These are phyloP conservation scores for Heliopora coerulea DNA, from an alignment of 92 coral and sea anemone genomes.

Conservation along the genomic window DNA sequence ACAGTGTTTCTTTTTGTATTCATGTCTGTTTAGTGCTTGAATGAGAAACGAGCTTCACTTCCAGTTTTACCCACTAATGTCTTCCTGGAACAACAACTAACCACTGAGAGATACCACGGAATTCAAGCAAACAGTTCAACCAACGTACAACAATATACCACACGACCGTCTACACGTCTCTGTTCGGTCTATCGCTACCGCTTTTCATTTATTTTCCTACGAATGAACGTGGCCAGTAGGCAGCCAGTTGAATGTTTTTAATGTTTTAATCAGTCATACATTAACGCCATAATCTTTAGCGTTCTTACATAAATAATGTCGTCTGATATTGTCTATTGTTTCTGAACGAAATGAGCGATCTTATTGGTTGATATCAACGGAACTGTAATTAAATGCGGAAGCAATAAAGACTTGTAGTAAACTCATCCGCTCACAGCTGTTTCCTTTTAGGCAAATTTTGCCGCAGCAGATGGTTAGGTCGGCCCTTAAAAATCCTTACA, in stretches of 20 bases:
- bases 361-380: slow-evolving; percentile 13
- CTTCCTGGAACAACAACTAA: neutral
- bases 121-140: neutral
- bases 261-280: slow-evolving; percentile 24
- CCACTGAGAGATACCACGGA: too few relatives aligned
- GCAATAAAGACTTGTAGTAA: neutral
- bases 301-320: slow-evolving; percentile 39
- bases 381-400: neutral
- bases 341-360: slow-evolving; percentile 24
- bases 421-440: slow-evolving; percentile 22
- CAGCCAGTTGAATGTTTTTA: slow-evolving; percentile 7
- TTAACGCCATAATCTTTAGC: slow-evolving; percentile 26
- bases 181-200: neutral
- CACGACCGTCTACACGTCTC: neutral
- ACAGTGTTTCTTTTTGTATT: slow-evolving; percentile 34
- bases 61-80: slow-evolving; percentile 1
- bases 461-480: neutral
- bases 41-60: slow-evolving; percentile 11
- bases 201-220: neutral
- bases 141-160: neutral
- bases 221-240: slow-evolving; percentile 6
- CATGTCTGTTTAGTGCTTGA: slow-evolving; percentile 9
- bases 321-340: slow-evolving; percentile 35
- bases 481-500: too few relatives aligned
- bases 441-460: slow-evolving; percentile 5